Conservation (phyloP, 2,888 invertebrate species). For the Arenicola marina region DNA sequence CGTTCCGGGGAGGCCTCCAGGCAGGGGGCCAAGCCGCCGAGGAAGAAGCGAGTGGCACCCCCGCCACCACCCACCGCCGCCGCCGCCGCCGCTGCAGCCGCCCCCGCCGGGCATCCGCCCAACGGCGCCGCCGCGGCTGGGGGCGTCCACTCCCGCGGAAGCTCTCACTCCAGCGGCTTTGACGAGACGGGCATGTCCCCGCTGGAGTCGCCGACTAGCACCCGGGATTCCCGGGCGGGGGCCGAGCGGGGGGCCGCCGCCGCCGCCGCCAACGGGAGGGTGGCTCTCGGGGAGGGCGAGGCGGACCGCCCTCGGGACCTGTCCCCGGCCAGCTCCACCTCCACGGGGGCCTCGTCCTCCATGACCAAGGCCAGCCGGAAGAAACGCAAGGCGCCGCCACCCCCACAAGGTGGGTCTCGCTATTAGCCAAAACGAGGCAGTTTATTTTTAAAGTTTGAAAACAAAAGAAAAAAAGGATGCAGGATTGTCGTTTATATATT, state of each 20-base stretch:
- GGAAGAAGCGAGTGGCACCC: conserved; percentile 16
- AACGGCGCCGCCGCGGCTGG: neutral
- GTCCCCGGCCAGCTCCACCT: neutral
- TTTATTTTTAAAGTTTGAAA: no score
- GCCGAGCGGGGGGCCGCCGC: neutral
- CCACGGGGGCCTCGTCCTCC: neutral
- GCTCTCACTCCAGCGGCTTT: conserved; percentile 75
- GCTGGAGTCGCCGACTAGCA: conserved; percentile 11
- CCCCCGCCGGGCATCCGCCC: neutral
- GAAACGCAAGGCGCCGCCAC: neutral
- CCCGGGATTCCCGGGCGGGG: neutral
- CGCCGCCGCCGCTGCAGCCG: neutral
- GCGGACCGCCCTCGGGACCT: neutral
- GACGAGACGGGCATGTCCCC: conserved; percentile 65
- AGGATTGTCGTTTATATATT: no score
- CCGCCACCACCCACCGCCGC: conserved; percentile 6
- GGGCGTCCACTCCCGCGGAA: conserved; percentile 67
- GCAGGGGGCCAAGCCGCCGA: no score
- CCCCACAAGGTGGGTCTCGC: conserved; percentile 2
- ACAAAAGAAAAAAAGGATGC: no score
- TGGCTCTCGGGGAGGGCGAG: neutral
- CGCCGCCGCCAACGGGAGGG: neutral
- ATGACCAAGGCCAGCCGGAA: neutral
- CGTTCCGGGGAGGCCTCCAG: no score
- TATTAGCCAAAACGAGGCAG: no score